Base-by-base conservation (phyloP, 2,888 invertebrate species). In the Leptarthrus brevirostris region DNA sequence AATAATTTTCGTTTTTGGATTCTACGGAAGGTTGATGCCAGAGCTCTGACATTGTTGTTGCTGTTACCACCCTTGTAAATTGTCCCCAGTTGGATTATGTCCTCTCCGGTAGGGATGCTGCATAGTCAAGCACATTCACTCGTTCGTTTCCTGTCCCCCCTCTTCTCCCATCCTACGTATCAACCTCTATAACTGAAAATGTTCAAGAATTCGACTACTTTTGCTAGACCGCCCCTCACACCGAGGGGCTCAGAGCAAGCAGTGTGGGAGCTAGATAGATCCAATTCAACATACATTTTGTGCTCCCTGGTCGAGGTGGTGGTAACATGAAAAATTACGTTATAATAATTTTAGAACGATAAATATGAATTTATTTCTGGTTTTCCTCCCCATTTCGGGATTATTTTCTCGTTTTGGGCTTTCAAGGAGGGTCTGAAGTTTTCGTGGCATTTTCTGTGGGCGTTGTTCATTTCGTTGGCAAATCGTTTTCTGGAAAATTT, bases 281-380 rank as follows among this genome's bases (percentile, higher is more conserved):
- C 69, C 49, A 40, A 12, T 4, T 30, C 66, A 10, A 44, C 54
- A 54, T 54, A 24, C 54, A 54, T 24, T 54, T 12, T 18, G 26
- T 24, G 54, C 6, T 69, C 52, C 49, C 20, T 49, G 20, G 44
- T 22, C 3, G 72, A 77, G 77, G 78, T 75, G 75, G 79, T 77
- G 79, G 78, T 76, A 78, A 78, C 78, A 79, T 80, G 78, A 79
- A 78, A 78, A 79, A 80, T 79, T 78, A 79, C 78, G 77, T 77
- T 78, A 78, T 78, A 80, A 80, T 79, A 79, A 79, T 80, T 80
- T 80, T 80, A 79, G 78, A 80, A 79, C 78, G 78, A 80, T 79
- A 80, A 79, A 80, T 79, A 80, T 79, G 78, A 80, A 80, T 80
- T 80, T 79, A 79, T 80, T 80, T 79, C 78, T 58, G 72, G 22